These are phyloP conservation scores for Melitaea cinxia DNA, from an alignment of 1,140 invertebrate species.

Conservation along the genomic window DNA sequence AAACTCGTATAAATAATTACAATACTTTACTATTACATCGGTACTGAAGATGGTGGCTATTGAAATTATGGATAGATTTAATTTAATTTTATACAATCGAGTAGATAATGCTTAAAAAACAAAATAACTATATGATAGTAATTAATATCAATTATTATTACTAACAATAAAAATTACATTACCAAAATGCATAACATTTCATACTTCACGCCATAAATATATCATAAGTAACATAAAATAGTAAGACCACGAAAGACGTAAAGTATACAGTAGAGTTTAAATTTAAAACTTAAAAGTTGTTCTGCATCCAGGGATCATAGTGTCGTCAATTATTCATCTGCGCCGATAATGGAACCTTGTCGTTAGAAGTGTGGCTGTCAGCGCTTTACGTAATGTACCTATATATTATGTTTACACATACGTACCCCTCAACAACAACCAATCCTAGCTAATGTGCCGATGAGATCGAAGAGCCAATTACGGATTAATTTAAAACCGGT, in stretches of 20 bases:
- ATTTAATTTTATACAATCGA: too few relatives aligned
- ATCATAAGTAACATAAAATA: neutral
- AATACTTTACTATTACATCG: too few relatives aligned
- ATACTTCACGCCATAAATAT: neutral
- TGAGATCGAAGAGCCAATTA: constrained; percentile 39
- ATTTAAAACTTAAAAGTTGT: constrained; percentile 14
- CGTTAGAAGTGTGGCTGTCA: constrained; percentile 69
- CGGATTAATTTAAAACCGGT: constrained; percentile 17
- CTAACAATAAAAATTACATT: neutral
- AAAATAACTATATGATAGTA: neutral
- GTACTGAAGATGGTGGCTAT: too few relatives aligned
- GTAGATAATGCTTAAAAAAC: too few relatives aligned
- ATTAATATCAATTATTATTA: neutral
- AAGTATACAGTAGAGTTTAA: constrained; percentile 5
- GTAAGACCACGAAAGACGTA: neutral
- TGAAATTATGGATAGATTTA: too few relatives aligned
- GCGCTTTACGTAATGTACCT: constrained; percentile 64
- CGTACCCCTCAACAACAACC: constrained; percentile 56
- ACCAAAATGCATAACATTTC: neutral
- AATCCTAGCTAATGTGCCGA: constrained; percentile 51
- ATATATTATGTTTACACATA: too few relatives aligned
- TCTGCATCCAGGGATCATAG: constrained; percentile 55
- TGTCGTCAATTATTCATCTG: constrained; percentile 73
- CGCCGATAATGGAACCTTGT: constrained; percentile 78
- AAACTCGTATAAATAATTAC: too few relatives aligned